Conservation (phyloP, 2,113 vertebrate species). For the Puma concolor region DNA sequence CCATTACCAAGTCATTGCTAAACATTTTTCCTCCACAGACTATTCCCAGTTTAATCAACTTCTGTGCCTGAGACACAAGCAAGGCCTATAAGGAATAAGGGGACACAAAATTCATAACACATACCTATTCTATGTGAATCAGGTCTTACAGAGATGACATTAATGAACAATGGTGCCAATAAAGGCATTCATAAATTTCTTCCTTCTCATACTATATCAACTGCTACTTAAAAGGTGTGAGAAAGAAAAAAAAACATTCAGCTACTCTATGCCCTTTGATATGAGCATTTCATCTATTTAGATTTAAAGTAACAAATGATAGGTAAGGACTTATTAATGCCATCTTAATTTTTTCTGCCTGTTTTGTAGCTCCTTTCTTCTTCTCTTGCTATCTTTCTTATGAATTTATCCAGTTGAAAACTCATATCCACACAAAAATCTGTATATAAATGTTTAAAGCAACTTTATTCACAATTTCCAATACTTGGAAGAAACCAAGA, state of each 20-base stretch:
- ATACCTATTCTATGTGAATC: not conserved
- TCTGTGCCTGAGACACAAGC: not conserved
- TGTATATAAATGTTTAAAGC: not conserved
- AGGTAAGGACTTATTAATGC: not conserved
- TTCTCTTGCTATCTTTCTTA: not conserved
- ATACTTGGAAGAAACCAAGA: not conserved
- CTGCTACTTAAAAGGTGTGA: not conserved
- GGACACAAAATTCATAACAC: not conserved
- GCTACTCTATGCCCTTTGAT: not conserved
- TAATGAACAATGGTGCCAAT: not conserved
- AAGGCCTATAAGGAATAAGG: not conserved
- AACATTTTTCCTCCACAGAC: constrained; percentile 26
- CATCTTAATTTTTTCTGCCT: not conserved
- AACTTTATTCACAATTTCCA: not conserved
- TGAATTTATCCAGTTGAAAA: not conserved
- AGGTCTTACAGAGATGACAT: constrained; percentile 1
- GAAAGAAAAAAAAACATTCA: not conserved
- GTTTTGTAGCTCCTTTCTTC: not conserved
- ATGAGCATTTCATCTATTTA: not conserved
- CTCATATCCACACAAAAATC: not conserved
- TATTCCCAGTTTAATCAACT: constrained; percentile 46
- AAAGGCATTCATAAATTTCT: not conserved
- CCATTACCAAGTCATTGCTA: constrained; percentile 43
- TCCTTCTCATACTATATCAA: not conserved
- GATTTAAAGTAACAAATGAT: not conserved